Conservation (phyloP, 2,113 vertebrate genomes). For the Stercorarius parasiticus region DNA sequence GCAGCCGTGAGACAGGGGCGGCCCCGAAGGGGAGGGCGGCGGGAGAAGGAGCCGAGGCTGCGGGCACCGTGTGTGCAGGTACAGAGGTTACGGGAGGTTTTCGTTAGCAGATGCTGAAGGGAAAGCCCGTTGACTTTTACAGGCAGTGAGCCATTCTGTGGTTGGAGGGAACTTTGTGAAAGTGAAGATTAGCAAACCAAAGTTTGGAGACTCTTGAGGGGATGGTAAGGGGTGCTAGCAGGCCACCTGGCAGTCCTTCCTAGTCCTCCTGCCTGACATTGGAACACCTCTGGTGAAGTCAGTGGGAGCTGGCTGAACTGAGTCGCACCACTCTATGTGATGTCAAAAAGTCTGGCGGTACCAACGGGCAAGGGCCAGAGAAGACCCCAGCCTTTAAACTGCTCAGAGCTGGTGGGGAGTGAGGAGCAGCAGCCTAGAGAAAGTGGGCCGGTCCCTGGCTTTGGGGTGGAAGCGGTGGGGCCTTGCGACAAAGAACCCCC, state of each 20-base stretch:
- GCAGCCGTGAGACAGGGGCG: not conserved
- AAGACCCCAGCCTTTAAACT: not conserved
- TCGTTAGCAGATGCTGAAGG: not conserved
- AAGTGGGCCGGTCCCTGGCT: not conserved
- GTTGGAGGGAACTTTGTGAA: not conserved
- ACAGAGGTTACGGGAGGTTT: not conserved
- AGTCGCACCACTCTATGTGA: accelerated
- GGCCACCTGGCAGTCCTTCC: not conserved
- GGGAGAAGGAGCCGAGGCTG: not conserved
- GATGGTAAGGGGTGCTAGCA: not conserved
- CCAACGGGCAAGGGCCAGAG: not conserved
- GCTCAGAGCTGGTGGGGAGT: not conserved
- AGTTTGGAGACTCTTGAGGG: not conserved
- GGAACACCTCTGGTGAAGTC: not conserved
- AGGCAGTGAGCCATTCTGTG: not conserved
- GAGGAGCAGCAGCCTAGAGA: not conserved
- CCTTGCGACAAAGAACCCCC: not conserved
- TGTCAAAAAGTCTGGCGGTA: not conserved
- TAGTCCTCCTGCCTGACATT: not conserved
- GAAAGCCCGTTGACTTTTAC: not conserved
- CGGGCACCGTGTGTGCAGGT: not conserved
- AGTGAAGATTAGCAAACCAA: not conserved
- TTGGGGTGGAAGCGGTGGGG: not conserved
- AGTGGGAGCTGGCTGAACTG: not conserved
- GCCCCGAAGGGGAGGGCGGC: not conserved